phyloP scores from a whole-genome alignment of 1,140 invertebrate species.

The Drosophila ananassae region DNA sequence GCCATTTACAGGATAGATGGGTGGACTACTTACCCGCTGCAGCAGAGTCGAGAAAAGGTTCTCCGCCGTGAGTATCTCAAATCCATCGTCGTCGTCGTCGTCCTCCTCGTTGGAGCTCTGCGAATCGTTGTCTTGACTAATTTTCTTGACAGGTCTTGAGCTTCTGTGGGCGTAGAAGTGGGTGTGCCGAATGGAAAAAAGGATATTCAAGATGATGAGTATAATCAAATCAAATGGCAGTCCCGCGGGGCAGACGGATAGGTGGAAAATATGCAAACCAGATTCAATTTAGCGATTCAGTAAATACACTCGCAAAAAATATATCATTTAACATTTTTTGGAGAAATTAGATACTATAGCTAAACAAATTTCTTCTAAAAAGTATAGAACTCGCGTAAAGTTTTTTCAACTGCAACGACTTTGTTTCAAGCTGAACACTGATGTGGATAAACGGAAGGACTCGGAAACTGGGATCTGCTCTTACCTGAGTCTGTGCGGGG shows the following conservation, averaged over 20 bases:
- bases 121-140: slow-evolving; percentile 90
- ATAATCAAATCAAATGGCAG: slow-evolving; percentile 23
- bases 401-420: background rate
- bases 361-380: too few relatives aligned
- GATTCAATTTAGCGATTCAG: slow-evolving; percentile 36
- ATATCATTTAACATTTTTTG: too few relatives aligned
- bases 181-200: slow-evolving; percentile 23
- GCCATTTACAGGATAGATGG: background rate
- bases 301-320: background rate
- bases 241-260: too few relatives aligned
- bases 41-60: slow-evolving; percentile 94
- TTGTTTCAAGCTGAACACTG: background rate
- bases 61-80: slow-evolving; percentile 94
- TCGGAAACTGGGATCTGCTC: slow-evolving; percentile 3
- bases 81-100: slow-evolving; percentile 94
- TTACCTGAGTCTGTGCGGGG: slow-evolving; percentile 90
- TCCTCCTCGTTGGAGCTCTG: slow-evolving; percentile 94
- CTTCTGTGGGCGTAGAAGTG: slow-evolving; percentile 85
- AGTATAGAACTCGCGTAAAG: background rate
- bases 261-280: slow-evolving; percentile 7
- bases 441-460: slow-evolving; percentile 4
- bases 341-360: too few relatives aligned
- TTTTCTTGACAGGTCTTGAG: slow-evolving; percentile 88
- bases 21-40: slow-evolving; percentile 87
- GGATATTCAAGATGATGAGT: slow-evolving; percentile 11